Evolutionary conservation across 2,888 invertebrate species (phyloP).

Genomic region (Epicampocera succincta): DNA sequence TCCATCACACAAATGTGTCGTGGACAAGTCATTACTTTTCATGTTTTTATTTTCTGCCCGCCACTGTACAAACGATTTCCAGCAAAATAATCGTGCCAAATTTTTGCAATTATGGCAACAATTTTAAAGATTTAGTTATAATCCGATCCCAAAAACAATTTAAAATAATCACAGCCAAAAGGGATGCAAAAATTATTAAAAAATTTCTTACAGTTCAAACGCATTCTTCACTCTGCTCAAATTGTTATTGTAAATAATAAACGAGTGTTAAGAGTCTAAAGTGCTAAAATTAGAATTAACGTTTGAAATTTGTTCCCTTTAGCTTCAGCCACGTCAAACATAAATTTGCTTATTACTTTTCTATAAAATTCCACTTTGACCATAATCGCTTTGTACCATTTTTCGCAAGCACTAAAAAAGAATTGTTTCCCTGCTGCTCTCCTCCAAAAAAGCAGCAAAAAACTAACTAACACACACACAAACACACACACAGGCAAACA

Average conservation of each 20-base stretch:
- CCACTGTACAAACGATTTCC: not conserved
- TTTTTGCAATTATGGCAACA: constrained; percentile 24
- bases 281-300: not conserved
- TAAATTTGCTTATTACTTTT: constrained; percentile 19
- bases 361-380: constrained; percentile 25
- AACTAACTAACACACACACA: not conserved
- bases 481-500: not conserved
- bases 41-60: not conserved
- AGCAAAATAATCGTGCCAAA: not conserved
- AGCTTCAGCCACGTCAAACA: constrained; percentile 5
- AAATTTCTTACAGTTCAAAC: too few relatives aligned
- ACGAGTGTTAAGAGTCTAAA: too few relatives aligned
- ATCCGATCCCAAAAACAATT: not conserved
- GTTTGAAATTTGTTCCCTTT: not conserved
- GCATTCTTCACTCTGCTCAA: too few relatives aligned
- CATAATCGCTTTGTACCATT: constrained; percentile 26
- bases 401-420: constrained; percentile 12
- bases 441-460: too few relatives aligned
- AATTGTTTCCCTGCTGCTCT: not conserved
- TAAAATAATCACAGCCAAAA: constrained; percentile 10
- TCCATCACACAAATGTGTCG: too few relatives aligned
- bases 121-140: constrained; percentile 49
- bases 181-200: not conserved
- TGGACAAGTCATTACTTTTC: too few relatives aligned
- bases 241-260: too few relatives aligned